Evolutionary conservation across 37 sponge, comb jelly and placozoan species (phyloP).

Genomic region (Aplysina aerophoba): DNA sequence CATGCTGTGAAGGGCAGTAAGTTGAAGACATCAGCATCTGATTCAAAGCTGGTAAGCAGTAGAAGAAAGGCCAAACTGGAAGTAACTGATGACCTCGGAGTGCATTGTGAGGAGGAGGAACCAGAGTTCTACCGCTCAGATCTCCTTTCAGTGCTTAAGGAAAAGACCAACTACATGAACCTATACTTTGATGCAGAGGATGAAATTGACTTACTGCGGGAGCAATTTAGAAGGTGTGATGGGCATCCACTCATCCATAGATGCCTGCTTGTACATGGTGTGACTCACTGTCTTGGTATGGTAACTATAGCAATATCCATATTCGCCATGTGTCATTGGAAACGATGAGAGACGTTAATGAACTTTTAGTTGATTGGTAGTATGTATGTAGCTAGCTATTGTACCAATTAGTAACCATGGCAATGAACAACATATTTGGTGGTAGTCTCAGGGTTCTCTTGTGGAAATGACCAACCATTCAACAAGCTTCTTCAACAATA

Average conservation of each 20-base stretch:
- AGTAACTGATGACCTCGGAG: too few species aligned
- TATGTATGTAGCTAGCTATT: too few species aligned
- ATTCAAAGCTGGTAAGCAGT: not conserved
- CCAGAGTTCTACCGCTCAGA: constrained; percentile 70
- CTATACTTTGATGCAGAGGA: not conserved
- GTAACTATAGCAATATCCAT: not conserved
- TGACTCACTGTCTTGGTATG: not conserved
- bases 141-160: constrained; percentile 50
- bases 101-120: not conserved
- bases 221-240: not conserved
- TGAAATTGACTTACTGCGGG: not conserved
- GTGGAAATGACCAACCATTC: too few species aligned
- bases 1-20: not conserved
- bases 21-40: constrained; percentile 1
- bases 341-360: too few species aligned
- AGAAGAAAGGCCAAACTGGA: too few species aligned
- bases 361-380: too few species aligned
- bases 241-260: not conserved
- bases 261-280: not conserved
- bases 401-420: too few species aligned
- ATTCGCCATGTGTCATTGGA: too few species aligned
- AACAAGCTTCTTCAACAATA: too few species aligned
- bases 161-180: constrained; percentile 24
- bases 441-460: too few species aligned
- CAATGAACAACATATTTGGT: too few species aligned